These are phyloP conservation scores for Kryptolebias ocellatus DNA, from an alignment of 2,797 vertebrate species.

Conservation along the genomic window DNA sequence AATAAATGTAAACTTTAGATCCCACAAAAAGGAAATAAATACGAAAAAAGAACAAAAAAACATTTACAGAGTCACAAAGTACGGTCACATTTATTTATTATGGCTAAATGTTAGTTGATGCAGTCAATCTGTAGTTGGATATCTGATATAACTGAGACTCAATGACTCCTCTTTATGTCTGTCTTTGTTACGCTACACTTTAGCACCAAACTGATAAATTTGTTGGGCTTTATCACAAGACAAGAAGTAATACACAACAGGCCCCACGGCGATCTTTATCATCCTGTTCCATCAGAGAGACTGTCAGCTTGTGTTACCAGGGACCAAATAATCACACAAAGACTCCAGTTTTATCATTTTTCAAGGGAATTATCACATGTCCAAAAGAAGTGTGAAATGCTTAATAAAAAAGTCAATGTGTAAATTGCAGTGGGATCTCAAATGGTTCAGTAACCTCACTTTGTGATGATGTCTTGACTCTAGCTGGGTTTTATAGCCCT, in stretches of 20 bases:
- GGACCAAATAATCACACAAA: constrained; percentile 20
- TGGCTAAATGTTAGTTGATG: constrained; percentile 2
- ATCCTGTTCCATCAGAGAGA: constrained; percentile 2
- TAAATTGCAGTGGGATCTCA: neutral
- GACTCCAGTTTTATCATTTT: constrained; percentile 21
- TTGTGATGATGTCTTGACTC: constrained; percentile 6
- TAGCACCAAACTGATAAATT: constrained; percentile 8
- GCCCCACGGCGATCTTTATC: constrained; percentile 6
- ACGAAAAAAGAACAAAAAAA: neutral
- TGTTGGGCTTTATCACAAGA: constrained; percentile 19
- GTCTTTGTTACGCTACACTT: constrained; percentile 1
- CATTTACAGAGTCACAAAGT: neutral
- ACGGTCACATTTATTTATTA: neutral
- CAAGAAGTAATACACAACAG: neutral
- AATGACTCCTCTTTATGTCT: constrained; percentile 7
- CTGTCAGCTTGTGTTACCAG: neutral
- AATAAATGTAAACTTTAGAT: neutral
- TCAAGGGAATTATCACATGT: constrained; percentile 18
- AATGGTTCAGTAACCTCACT: neutral
- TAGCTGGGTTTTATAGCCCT: neutral
- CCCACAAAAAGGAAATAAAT: too few relatives aligned
- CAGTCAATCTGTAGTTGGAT: neutral
- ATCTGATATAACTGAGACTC: constrained; percentile 14
- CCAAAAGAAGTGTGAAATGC: neutral
- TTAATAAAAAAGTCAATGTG: neutral